Conservation (phyloP, 2,888 invertebrate species). For the Steromphala cineraria region DNA sequence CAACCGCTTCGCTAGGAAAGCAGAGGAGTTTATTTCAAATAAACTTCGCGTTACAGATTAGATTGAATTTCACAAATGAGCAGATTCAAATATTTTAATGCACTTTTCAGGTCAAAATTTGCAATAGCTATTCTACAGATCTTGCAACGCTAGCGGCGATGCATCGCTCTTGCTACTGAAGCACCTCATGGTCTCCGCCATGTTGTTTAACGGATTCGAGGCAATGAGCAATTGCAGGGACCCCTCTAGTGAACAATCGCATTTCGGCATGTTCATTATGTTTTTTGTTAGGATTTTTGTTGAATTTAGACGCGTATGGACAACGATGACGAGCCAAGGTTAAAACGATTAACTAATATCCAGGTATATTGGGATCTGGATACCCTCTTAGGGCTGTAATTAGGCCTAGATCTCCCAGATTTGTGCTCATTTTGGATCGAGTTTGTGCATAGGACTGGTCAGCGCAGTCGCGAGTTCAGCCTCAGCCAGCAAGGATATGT, state of each 20-base stretch:
- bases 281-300: constrained; percentile 70
- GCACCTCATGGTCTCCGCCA: constrained; percentile 57
- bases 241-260: constrained; percentile 70
- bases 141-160: background rate
- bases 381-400: constrained; percentile 10
- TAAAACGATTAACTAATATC: constrained; percentile 32
- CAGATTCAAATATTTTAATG: constrained; percentile 19
- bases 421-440: constrained; percentile 25
- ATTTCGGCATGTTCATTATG: constrained; percentile 73
- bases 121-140: background rate
- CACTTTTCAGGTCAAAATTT: background rate
- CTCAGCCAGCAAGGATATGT: constrained; percentile 26
- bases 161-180: constrained; percentile 28
- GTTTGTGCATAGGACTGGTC: constrained; percentile 35
- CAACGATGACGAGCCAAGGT: constrained; percentile 61
- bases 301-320: constrained; percentile 66
- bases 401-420: constrained; percentile 19
- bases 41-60: background rate
- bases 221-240: constrained; percentile 59
- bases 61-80: background rate
- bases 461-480: constrained; percentile 20
- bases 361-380: constrained; percentile 27
- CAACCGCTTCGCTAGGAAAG: background rate
- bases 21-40: background rate
- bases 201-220: constrained; percentile 65